phyloP scores from a whole-genome alignment of 2,113 vertebrate genomes.

The Craseonycteris thonglongyai region DNA sequence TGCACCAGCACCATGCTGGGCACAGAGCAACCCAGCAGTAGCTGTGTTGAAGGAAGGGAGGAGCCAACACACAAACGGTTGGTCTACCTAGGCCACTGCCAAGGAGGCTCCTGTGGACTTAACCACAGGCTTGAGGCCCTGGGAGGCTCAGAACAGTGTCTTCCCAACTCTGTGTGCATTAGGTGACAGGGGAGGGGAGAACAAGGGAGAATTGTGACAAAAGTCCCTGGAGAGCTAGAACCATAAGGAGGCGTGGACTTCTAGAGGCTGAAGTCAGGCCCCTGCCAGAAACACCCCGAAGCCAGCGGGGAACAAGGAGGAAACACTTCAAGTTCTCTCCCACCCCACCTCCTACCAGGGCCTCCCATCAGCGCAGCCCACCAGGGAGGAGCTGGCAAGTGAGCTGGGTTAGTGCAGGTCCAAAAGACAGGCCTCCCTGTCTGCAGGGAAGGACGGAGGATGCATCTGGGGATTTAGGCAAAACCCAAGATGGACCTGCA shows the following conservation, averaged over 20 bases:
- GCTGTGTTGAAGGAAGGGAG: background rate
- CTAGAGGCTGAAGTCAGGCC: rapidly evolving
- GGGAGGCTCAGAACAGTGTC: background rate
- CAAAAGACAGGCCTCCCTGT: background rate
- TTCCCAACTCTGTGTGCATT: background rate
- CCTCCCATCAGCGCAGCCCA: background rate
- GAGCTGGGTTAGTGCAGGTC: background rate
- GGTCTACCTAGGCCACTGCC: background rate
- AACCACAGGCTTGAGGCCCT: background rate
- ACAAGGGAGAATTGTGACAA: background rate
- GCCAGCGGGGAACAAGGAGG: background rate
- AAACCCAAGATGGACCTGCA: background rate
- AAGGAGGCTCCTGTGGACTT: background rate
- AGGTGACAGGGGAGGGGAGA: background rate
- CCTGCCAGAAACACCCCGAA: background rate
- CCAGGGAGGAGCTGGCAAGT: background rate
- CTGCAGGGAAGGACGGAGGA: background rate
- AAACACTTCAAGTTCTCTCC: background rate
- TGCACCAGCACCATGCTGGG: background rate
- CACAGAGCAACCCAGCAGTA: background rate
- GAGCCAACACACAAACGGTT: background rate
- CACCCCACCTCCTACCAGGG: background rate
- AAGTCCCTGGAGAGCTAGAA: background rate
- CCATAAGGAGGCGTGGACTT: background rate
- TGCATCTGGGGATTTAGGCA: background rate